A percentile compares a stretch with the other conserved stretches of the same genome.
phyloP scores from a whole-genome alignment of 1,140 invertebrate species.

The Bilobella aurantiaca region DNA sequence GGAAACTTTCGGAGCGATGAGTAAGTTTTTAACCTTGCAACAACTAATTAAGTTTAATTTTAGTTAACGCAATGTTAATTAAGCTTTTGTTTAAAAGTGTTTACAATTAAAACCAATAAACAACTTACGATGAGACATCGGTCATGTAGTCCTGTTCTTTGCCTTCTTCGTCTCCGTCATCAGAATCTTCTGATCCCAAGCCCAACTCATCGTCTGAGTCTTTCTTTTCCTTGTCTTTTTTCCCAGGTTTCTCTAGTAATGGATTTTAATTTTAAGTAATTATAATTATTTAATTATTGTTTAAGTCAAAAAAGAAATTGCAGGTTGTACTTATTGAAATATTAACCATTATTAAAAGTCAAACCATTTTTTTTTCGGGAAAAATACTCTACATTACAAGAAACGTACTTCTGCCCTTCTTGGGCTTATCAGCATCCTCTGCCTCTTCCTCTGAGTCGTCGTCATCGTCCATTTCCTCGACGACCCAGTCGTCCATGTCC shows the following conservation, averaged over 20 bases:
- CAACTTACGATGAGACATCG: constrained; percentile 53
- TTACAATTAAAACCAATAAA: constrained; percentile 1
- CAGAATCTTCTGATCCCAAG: constrained; percentile 88
- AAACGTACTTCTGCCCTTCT: constrained; percentile 52
- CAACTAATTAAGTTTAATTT: no score
- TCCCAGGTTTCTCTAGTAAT: constrained; percentile 20
- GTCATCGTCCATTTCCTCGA: constrained; percentile 54
- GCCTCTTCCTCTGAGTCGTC: constrained; percentile 48
- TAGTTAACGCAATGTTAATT: no score
- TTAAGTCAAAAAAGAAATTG: no score
- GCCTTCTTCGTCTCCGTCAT: constrained; percentile 92
- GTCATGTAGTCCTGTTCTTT: constrained; percentile 78
- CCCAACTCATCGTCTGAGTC: constrained; percentile 73
- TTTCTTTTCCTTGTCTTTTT: constrained; percentile 56
- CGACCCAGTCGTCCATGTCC: constrained; percentile 85
- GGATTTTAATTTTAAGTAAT: no score
- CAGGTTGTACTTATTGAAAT: no score
- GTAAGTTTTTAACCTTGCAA: no score
- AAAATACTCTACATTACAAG: no score
- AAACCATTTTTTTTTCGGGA: no score
- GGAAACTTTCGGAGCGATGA: no score
- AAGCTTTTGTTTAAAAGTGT: not conserved
- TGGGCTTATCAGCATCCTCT: constrained; percentile 53
- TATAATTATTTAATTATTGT: no score
- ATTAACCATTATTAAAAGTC: not conserved